phyloP scores from a whole-genome alignment of 2,888 invertebrate species.

The Amorpha juglandis region DNA sequence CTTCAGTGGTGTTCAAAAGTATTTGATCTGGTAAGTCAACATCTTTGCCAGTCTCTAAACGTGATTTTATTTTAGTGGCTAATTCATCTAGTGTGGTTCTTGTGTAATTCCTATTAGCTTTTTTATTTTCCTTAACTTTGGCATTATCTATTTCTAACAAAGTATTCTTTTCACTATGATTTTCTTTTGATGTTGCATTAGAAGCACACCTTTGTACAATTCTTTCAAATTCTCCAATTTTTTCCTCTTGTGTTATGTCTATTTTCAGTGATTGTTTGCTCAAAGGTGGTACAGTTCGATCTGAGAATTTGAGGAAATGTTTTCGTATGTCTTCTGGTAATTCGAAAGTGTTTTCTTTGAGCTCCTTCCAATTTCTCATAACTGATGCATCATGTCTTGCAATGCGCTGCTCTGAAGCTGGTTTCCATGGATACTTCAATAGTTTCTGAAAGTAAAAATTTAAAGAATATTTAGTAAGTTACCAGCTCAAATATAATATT shows the following conservation, averaged over 20 bases:
- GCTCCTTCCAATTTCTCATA: conserved; percentile 87
- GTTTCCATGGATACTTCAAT: conserved; percentile 87
- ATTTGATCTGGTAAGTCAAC: conserved; percentile 66
- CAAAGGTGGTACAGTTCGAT: conserved; percentile 80
- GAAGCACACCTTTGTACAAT: conserved; percentile 75
- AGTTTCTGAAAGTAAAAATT: conserved; percentile 81
- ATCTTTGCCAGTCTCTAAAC: conserved; percentile 60
- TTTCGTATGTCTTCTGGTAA: conserved; percentile 73
- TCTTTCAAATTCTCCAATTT: conserved; percentile 76
- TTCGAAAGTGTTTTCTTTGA: conserved; percentile 83
- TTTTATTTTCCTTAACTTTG: conserved; percentile 31
- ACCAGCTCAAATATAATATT: too few species aligned
- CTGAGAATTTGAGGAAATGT: conserved; percentile 88
- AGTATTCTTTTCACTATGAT: neutral
- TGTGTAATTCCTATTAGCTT: conserved; percentile 45
- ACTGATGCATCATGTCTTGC: conserved; percentile 87
- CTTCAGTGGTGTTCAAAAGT: conserved; percentile 56
- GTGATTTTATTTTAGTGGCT: conserved; percentile 60
- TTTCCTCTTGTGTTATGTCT: conserved; percentile 57
- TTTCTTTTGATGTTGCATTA: conserved; percentile 40
- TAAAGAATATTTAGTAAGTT: neutral
- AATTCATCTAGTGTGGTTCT: conserved; percentile 69
- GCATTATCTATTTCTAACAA: conserved; percentile 28
- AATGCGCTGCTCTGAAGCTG: conserved; percentile 82
- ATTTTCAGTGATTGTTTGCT: conserved; percentile 65